Conservation (phyloP, 1,140 invertebrate species). For the Kradibia gibbosae region DNA sequence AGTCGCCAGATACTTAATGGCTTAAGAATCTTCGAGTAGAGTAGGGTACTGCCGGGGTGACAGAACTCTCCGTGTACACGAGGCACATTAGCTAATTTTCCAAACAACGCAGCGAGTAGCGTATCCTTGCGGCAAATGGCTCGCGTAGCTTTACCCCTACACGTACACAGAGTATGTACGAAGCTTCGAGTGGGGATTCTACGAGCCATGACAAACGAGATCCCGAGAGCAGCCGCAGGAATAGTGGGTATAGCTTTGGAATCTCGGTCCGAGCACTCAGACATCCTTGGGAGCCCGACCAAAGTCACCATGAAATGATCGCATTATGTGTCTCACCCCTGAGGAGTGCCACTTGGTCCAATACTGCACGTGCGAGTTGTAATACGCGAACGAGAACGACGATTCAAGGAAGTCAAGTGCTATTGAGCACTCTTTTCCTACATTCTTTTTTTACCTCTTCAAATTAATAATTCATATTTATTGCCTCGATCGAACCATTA, state of each 20-base stretch:
- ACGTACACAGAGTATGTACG: neutral
- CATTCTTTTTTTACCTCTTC: neutral
- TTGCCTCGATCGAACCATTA: neutral
- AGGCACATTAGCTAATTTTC: neutral
- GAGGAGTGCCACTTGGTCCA: conserved; percentile 1
- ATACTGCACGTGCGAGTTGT: neutral
- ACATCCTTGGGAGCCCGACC: conserved; percentile 51
- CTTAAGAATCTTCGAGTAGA: conserved; percentile 5
- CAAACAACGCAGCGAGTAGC: neutral
- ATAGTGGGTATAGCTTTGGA: conserved; percentile 20
- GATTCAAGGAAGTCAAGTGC: neutral
- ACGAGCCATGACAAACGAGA: conserved; percentile 54
- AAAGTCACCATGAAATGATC: conserved; percentile 63
- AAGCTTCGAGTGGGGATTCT: conserved; percentile 26
- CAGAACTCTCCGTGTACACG: neutral
- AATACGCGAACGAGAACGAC: neutral
- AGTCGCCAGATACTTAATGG: neutral
- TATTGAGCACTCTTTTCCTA: neutral
- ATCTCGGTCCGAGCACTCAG: conserved; percentile 49
- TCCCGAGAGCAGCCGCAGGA: neutral
- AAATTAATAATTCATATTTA: neutral
- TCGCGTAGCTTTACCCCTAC: neutral
- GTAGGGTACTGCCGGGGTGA: conserved; percentile 18
- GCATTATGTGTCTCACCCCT: conserved; percentile 54
- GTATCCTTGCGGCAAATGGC: neutral